Base-by-base conservation (phyloP, 2,797 vertebrate genomes). In the Poeciliopsis paucimaculata region DNA sequence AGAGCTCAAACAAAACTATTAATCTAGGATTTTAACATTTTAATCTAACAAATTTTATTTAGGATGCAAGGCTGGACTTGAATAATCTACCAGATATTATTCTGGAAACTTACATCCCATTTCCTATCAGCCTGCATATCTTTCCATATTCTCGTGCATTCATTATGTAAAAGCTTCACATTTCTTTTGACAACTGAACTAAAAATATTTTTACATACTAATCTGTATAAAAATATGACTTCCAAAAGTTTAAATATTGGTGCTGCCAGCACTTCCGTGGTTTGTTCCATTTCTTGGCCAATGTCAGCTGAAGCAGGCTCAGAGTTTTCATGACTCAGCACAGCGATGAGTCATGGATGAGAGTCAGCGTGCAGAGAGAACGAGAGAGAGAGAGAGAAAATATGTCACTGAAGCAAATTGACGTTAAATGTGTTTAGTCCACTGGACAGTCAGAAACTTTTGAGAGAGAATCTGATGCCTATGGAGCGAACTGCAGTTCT, bases 321-420 rank as follows among this genome's bases (percentile, higher is more conserved):
- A 80, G 78, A 68, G 73, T 39, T 70, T 45, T 70, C 66, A 70
- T 70, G 68, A 70, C 66, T 70, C 39, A 70, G 66, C 66, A 70
- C 39, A 43, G 13, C 7, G 26, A 70, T 43, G 39, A 43, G 66
- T 70, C 66, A 70, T 70, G 66, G 23, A 11, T 43, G 39, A 43
- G 39, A 26, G 15, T 45, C 66, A 43, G 66, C 2, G 1, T 5
- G 7, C 5, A 68, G 9, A 41, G 3, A 18, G 62, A 20, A 6
- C 34, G 28, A 31, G 13, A 31, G 55, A 15, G 11, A 18, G 39
- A 20, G 15, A 66, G 62, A 36, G 31, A 62, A 41, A 70, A 70
- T 45, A 45, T 70, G 68, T 43, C 39, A 45, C 68, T 70, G 41
- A 70, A 70, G 39, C 39, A 70, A 26, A 23, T 70, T 43, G 10